These are phyloP conservation scores for Chaetodon trifasciatus DNA, from an alignment of 2,797 vertebrate species.

Conservation along the genomic window DNA sequence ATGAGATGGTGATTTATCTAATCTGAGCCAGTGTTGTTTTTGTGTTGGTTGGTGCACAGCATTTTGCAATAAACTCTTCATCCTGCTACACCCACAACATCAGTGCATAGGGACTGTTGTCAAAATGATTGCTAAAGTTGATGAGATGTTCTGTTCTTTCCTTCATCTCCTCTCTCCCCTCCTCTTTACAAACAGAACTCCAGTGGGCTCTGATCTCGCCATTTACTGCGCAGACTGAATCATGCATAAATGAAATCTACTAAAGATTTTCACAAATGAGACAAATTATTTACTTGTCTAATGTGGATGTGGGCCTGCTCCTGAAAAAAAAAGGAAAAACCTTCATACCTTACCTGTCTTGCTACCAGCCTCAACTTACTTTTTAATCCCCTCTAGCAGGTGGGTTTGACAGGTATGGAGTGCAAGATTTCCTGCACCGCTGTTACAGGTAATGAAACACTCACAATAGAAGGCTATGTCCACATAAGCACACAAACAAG, in stretches of 20 bases:
- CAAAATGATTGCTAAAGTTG: background rate
- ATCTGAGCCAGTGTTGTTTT: background rate
- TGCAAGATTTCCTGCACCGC: slow-evolving; percentile 5
- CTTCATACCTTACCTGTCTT: background rate
- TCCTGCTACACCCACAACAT: background rate
- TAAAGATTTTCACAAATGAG: background rate
- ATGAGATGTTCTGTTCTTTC: background rate
- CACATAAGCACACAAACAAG: background rate
- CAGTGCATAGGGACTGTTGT: background rate
- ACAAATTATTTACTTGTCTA: background rate
- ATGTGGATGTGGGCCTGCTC: too few species aligned
- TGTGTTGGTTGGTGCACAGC: background rate
- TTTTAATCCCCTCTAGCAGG: slow-evolving; percentile 7
- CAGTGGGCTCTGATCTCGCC: background rate
- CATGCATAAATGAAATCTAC: background rate
- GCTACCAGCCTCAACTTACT: background rate
- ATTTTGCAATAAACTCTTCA: background rate
- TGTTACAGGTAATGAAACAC: slow-evolving; percentile 51
- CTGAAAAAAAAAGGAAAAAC: background rate
- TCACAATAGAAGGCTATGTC: slow-evolving; percentile 4
- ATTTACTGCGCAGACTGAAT: background rate
- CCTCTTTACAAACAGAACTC: background rate
- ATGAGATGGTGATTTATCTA: background rate
- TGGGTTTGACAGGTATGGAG: background rate
- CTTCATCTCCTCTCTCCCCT: background rate